A percentile compares a stretch with the other conserved stretches of the same genome.
Evolutionary conservation across 2,888 invertebrate species (phyloP).

Genomic region (Muscina levida): DNA sequence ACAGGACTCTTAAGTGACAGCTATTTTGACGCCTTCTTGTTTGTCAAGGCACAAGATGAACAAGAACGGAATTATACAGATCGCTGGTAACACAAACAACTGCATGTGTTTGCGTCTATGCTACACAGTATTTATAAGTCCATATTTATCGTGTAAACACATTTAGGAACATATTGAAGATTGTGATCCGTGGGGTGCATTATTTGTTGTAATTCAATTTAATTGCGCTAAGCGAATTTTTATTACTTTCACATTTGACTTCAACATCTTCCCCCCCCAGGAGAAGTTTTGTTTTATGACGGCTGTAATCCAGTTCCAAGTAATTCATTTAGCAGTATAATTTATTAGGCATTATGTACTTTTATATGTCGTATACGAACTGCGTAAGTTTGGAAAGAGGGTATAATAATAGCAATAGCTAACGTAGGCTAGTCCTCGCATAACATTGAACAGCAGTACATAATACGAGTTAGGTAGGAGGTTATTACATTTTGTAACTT

Average conservation of each 20-base stretch:
- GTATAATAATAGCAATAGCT: no score
- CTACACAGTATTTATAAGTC: no score
- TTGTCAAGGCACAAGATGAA: conserved; percentile 16
- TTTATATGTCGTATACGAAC: no score
- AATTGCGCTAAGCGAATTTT: conserved; percentile 49
- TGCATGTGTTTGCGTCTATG: conserved; percentile 2
- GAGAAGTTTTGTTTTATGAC: neutral
- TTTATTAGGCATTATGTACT: no score
- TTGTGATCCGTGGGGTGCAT: conserved; percentile 54
- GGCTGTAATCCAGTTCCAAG: no score
- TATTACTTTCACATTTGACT: conserved; percentile 18
- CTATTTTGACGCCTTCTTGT: conserved; percentile 47
- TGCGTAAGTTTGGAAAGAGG: no score
- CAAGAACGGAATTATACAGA: neutral
- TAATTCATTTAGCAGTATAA: no score
- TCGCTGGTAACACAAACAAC: no score
- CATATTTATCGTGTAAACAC: neutral
- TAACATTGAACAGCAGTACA: no score
- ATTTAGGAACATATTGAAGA: conserved; percentile 3
- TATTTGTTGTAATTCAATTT: conserved; percentile 52
- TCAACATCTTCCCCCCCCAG: neutral
- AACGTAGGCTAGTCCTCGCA: no score
- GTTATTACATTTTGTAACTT: no score
- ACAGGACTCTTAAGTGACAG: conserved; percentile 40
- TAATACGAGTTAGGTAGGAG: no score